Evolutionary conservation across 2,797 vertebrate genomes (phyloP), one percentile per base, ranked within the genome.

Genomic region (Taenioides sp.): DNA sequence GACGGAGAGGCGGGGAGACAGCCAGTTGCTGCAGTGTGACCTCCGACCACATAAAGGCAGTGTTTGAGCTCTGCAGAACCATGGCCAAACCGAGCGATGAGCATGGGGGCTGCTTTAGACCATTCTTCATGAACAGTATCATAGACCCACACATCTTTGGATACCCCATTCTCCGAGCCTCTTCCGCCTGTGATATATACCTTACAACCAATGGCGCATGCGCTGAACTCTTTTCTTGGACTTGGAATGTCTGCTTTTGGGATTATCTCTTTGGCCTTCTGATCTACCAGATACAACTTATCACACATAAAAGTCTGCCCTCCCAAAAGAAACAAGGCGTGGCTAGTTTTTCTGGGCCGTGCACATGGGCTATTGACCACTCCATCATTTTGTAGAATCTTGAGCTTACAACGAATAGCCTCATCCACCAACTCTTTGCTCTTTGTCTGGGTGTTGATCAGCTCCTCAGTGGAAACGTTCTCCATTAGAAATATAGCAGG

Each of bases 241-340:
- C 98, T 99, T 73, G 98, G 98, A 68, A 99, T 98, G 86, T 99
- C 98, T 0, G 98, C 97, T 80, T 99, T 99, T 40, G 97, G 98
- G 84, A 99, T 99, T 67, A 99, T 99, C 89, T 98, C 97, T 90
- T 98, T 99, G 87, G 98, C 98, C 84, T 99, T 99, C 86, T 99
- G 97, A 86, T 99, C 98, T 25, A 99, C 97, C 65, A 99, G 89
- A 69, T 99, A 99, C 69, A 99, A 88, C 84, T 99, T 99, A 89
- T 99, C 98, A 70, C 98, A 99, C 97, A 99, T 99, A 87, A 99
- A 99, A 0, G 97, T 99, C 83, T 97, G 96, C 37, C 98, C 98
- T 2, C 98, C 98, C 65, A 99, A 84, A 69, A 99, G 96, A 87
- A 99, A 98, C 54, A 99, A 95, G 0, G 98, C 96, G 34, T 99